Percentiles rank a stretch among this genome's conserved stretches.
Evolutionary conservation across 2,113 vertebrate genomes (phyloP).

Genomic region (Notarius lentiginosus): DNA sequence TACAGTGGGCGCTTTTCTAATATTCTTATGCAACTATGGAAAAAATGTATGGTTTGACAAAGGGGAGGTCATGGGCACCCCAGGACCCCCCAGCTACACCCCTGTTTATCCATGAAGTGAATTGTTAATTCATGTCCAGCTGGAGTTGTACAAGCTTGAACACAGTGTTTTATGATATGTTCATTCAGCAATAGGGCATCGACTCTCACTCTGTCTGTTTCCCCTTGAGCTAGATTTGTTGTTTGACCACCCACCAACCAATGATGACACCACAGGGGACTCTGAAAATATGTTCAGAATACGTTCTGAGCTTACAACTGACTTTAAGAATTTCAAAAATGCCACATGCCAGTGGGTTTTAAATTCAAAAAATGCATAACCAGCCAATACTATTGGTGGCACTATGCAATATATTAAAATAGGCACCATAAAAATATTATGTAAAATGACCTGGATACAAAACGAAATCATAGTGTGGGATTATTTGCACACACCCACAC

Average conservation of each 20-base stretch:
- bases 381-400: background rate
- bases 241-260: background rate
- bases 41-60: too few relatives aligned
- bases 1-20: too few relatives aligned
- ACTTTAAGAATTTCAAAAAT: background rate
- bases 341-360: background rate
- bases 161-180: background rate
- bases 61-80: too few relatives aligned
- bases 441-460: background rate
- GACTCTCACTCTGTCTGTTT: conserved; percentile 54
- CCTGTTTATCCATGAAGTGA: background rate
- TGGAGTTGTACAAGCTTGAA: background rate
- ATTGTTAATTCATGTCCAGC: background rate
- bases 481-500: background rate
- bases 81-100: too few relatives aligned
- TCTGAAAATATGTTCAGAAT: background rate
- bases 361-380: background rate
- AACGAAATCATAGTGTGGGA: background rate
- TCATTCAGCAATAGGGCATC: background rate
- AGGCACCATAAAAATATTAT: background rate
- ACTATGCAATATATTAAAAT: background rate
- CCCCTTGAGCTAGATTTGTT: background rate
- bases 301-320: background rate
- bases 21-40: too few relatives aligned
- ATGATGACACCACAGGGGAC: background rate